These are phyloP conservation scores for Eupithecia pulchellata DNA, from an alignment of 2,888 invertebrate genomes.

Conservation along the genomic window DNA sequence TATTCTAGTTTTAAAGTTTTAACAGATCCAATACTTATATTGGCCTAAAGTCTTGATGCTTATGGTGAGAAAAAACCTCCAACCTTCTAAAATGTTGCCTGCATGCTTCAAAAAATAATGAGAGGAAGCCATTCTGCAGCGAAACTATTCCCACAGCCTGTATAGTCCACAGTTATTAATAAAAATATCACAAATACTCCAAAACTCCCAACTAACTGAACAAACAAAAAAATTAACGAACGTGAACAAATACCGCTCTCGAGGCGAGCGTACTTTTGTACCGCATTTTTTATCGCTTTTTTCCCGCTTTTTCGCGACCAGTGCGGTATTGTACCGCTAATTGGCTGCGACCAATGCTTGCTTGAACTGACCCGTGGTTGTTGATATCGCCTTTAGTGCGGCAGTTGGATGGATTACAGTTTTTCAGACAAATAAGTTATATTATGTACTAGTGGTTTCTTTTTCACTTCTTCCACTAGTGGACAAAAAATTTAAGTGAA, in stretches of 20 bases:
- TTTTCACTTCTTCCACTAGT: too few species aligned
- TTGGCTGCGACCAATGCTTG: constrained; percentile 37
- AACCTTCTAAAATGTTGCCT: neutral
- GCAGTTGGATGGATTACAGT: neutral
- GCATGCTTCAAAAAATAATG: neutral
- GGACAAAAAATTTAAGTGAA: too few species aligned
- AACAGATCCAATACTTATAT: neutral
- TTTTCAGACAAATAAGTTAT: too few species aligned
- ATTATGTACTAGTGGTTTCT: too few species aligned
- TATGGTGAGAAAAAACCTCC: neutral
- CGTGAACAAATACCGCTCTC: constrained; percentile 28
- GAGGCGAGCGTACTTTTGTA: constrained; percentile 26
- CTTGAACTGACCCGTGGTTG: constrained; percentile 34
- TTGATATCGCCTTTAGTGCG: constrained; percentile 17
- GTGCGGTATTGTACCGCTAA: constrained; percentile 35
- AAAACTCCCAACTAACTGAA: constrained; percentile 28
- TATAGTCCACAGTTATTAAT: neutral
- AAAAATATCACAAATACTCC: constrained; percentile 16
- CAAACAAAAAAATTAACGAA: constrained; percentile 27
- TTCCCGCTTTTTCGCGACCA: constrained; percentile 33
- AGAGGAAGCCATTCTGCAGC: neutral
- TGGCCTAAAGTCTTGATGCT: too few species aligned
- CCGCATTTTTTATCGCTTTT: constrained; percentile 9
- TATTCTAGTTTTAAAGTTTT: too few species aligned
- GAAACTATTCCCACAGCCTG: neutral